Percentiles rank a stretch among this genome's conserved stretches.
phyloP scores from a whole-genome alignment of 1,140 invertebrate species.

The Apis cerana region DNA sequence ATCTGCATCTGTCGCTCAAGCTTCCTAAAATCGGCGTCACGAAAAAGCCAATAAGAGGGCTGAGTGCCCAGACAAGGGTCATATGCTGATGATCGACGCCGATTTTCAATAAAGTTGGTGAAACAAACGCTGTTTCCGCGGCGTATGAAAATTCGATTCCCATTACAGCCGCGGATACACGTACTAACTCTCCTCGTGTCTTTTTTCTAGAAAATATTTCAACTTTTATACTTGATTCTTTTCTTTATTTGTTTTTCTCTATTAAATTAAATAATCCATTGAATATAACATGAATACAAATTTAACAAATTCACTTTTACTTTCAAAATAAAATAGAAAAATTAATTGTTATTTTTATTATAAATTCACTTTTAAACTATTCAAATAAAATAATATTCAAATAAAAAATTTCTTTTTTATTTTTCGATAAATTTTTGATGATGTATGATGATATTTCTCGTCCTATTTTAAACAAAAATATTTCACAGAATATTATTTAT shows the following conservation, averaged over 20 bases:
- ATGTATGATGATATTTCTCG: too few relatives aligned
- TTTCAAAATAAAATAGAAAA: too few relatives aligned
- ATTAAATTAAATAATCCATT: too few relatives aligned
- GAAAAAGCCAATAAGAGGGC: slow-evolving; percentile 95
- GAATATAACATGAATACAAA: too few relatives aligned
- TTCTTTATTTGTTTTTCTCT: background rate
- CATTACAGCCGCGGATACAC: slow-evolving; percentile 96
- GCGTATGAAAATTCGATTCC: slow-evolving; percentile 99
- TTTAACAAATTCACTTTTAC: too few relatives aligned
- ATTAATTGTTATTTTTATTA: too few relatives aligned
- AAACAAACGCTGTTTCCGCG: slow-evolving; percentile 98
- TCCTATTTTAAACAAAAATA: too few relatives aligned
- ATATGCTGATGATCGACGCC: slow-evolving; percentile 95
- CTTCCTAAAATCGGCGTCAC: slow-evolving; percentile 95
- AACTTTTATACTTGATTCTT: background rate
- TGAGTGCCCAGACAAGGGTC: slow-evolving; percentile 97
- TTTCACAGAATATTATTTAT: too few relatives aligned
- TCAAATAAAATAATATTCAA: too few relatives aligned
- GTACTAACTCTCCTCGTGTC: slow-evolving; percentile 89
- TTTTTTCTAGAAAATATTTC: slow-evolving; percentile 83
- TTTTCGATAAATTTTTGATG: too few relatives aligned
- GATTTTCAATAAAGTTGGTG: slow-evolving; percentile 95
- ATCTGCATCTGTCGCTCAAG: slow-evolving; percentile 93
- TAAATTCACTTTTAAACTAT: too few relatives aligned
- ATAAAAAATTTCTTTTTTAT: too few relatives aligned